Base-by-base conservation (phyloP, 2,888 invertebrate species). In the Biston stratarius region DNA sequence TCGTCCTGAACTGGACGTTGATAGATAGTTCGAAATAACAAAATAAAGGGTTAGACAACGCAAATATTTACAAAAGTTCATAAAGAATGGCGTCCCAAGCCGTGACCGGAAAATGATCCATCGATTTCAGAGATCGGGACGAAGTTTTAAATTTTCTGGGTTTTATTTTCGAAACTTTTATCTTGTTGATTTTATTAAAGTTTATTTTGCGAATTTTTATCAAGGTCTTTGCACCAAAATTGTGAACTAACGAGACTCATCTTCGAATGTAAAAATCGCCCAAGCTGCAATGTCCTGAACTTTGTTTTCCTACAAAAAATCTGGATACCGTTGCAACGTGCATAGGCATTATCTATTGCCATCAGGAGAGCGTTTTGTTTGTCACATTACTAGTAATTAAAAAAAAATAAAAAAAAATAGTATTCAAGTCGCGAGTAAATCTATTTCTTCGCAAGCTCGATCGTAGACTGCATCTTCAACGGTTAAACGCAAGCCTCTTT, bases 1-100 rank as follows among this genome's bases (percentile, higher is more conserved):
- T 61, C 63, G 63, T 38, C 14, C 67, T 86, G 86, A 74, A 74
- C 75, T 62, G 77, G 87, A 86, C 87, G 82, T 77, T 87, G 88
- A 88, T 85, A 83, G 83, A 87, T 87, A 81, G 84, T 77, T 51
- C 76, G 77, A 83, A 83, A 83, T 82, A 86, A 85, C 81, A 82
- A 59, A 59, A 51, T 59, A 49, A 49, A 40, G 49, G 49, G 59
- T 49, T 48, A 57, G 33, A 49, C 49, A 38, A 72, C 76, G 78
- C 80, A 82, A 86, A 86, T 84, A 85, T 86, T 86, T 85, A 82
- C 83, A 77, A 81, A 84, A 85, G 74, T 84, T 68, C 60, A 56
- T 64, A 51, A 64, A 60, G 51, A 15, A 68, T 68, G 55, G 55
- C 53, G 62, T 47, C 49, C 59, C 53, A 49, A 58, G 40, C 55